Evolutionary conservation across 2,888 invertebrate species (phyloP).

Genomic region (Diaperis boleti): DNA sequence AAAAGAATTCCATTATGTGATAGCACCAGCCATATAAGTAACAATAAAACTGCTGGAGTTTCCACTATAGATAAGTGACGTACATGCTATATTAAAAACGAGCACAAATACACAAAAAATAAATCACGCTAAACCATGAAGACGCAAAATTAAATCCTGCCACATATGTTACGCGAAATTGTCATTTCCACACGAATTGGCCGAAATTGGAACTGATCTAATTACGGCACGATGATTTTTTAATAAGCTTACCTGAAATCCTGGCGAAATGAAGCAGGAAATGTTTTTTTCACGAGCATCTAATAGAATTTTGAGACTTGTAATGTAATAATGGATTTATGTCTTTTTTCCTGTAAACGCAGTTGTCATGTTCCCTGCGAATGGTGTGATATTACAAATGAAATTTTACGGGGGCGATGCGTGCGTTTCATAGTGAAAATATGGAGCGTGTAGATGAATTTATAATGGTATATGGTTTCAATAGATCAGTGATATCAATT

Average conservation of each 20-base stretch:
- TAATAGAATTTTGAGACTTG: not conserved
- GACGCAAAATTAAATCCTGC: not conserved
- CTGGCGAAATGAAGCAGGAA: not conserved
- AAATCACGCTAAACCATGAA: too few species aligned
- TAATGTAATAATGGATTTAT: constrained; percentile 7
- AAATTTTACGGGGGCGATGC: too few species aligned
- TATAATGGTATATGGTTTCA: too few species aligned
- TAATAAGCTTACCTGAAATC: not conserved
- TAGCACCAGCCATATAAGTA: too few species aligned
- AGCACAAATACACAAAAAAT: too few species aligned
- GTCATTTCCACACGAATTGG: not conserved
- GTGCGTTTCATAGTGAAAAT: too few species aligned
- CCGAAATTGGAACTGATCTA: not conserved
- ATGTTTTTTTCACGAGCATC: not conserved
- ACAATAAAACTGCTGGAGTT: too few species aligned
- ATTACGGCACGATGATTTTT: constrained; percentile 6
- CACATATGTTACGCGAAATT: not conserved
- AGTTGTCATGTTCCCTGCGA: not conserved
- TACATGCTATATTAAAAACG: too few species aligned
- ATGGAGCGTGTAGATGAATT: too few species aligned
- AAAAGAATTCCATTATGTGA: not conserved
- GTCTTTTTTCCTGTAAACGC: not conserved
- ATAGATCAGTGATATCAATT: too few species aligned
- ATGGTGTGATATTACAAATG: too few species aligned
- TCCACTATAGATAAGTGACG: too few species aligned